Evolutionary conservation across 1,140 invertebrate genomes (phyloP), one percentile per base, ranked within the genome.

Genomic region (Cotesia typhae): DNA sequence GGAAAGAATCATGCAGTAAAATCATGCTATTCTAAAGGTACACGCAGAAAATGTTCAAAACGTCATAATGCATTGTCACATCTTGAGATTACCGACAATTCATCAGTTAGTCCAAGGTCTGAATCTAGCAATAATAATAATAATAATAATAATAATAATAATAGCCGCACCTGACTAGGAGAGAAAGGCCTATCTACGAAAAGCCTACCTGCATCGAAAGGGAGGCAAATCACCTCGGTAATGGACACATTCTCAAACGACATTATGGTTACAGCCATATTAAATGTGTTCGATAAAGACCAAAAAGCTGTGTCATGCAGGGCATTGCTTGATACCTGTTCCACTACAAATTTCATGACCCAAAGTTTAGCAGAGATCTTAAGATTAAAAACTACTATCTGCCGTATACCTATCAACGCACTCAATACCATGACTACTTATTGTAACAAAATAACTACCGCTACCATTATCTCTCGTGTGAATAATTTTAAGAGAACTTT

Each of bases 261-360:
- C n/a, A 35, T 72, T 5, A 69, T 73, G 59, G 51, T 63, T 2
- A 69, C 38, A 12, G 72, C 72, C 61, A 4, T 47, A 5, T 5
- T 73, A n/a, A 20, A 68, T 12, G 51, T 52, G 10, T 9, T 52
- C 0, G 51, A 69, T 20, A 51, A 53, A 6, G n/a, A 68, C 0
- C 37, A 53, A 12, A 55, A 63, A 69, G 14, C 9, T 20, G 60
- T 66, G 10, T 35, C 4, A 59, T 70, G 67, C 52, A 61, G 72
- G 36, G 35, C 53, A 4, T 20, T 74, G 3, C 36, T 74, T 9
- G 68, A 74, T 64, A 70, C 72, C 4, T 74, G 72, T 35, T 70
- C 72, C 1, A 74, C 72, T n/a, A 52, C 71, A 9, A 68, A 73
- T 68, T 64, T 73, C 36, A 28, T 73, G 1, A 73, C 66, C 1